Evolutionary conservation across 2,888 invertebrate genomes (phyloP), one percentile per base, ranked within the genome.

Genomic region (Campoletis raptor): DNA sequence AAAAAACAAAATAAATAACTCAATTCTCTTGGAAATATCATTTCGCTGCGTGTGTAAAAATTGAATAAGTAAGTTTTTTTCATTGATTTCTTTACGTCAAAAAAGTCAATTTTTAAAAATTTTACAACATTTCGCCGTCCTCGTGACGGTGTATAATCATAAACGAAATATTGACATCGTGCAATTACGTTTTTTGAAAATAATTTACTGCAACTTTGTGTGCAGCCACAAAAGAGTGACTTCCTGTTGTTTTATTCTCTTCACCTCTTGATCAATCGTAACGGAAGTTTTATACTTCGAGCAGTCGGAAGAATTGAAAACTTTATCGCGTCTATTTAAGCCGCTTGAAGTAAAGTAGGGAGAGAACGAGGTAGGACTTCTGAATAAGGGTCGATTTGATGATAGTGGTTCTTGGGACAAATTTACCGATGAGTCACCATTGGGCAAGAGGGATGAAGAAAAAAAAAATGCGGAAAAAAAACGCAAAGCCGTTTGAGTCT

Each of bases 401-500:
- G 81, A 81, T 74, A 81, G 74, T 67, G 36, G 67, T 64, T 66
- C 6, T 40, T 37, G 73, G 67, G 54, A 81, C 73, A 67, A 78
- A 78, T 78, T 78, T 69, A 78, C 54, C 78, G 78, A 81, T 81
- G 81, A 81, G 24, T 81, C 81, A 74, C 66, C 42, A 45, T 66
- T 66, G 67, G 48, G 57, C n/a, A 73, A 67, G 67, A 52, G 52
- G 64, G 72, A 72, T 52, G 15, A 69, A 73, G 15, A 57, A 54
- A 54, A 54, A 54, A 21, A 24, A 21, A 21, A 54, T 54, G 54
- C 21, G 21, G 54, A 54, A 66, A 64, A 54, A 67, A 64, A 72
- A n/a, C 45, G 72, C 24, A 79, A 36, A 45, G 52, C 57, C 37
- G 40, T 74, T 57, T 21, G 57, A 76, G 57, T 57, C 57, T 57